Evolutionary conservation across 2,888 invertebrate species (phyloP).

Genomic region (Steromphala cineraria): DNA sequence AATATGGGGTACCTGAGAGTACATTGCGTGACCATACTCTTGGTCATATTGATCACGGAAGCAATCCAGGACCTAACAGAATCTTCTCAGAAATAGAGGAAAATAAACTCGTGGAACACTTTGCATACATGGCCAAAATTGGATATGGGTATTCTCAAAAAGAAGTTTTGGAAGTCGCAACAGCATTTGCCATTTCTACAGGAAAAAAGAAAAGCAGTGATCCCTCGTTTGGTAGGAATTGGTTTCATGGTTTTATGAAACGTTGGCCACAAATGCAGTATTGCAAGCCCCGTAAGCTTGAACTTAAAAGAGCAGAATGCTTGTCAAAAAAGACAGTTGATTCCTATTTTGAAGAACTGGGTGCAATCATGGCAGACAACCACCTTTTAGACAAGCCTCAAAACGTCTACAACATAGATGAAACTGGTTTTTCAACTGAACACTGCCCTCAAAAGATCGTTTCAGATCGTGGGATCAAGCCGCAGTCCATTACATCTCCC

Average conservation of each 20-base stretch:
- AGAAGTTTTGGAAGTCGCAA: too few species aligned
- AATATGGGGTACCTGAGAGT: not conserved
- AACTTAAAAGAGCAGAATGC: not conserved
- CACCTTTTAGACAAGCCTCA: not conserved
- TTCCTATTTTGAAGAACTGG: not conserved
- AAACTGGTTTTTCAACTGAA: not conserved
- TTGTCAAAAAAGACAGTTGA: not conserved
- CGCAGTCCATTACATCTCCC: too few species aligned
- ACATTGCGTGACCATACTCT: too few species aligned
- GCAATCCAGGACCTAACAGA: too few species aligned
- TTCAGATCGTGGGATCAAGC: too few species aligned
- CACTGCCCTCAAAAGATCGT: not conserved
- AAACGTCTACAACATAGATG: conserved; percentile 7
- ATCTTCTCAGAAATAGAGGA: too few species aligned
- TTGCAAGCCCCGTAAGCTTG: not conserved
- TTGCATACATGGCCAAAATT: too few species aligned
- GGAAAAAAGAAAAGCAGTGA: too few species aligned
- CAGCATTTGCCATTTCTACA: too few species aligned
- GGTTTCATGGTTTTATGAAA: conserved; percentile 3
- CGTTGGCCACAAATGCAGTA: too few species aligned
- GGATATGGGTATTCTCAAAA: too few species aligned
- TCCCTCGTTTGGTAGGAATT: not conserved
- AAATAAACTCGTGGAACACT: too few species aligned
- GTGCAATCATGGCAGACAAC: not conserved
- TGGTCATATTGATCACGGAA: not conserved